phyloP scores from a whole-genome alignment of 2,888 invertebrate genomes.

The Kryphioiulus occultus region DNA sequence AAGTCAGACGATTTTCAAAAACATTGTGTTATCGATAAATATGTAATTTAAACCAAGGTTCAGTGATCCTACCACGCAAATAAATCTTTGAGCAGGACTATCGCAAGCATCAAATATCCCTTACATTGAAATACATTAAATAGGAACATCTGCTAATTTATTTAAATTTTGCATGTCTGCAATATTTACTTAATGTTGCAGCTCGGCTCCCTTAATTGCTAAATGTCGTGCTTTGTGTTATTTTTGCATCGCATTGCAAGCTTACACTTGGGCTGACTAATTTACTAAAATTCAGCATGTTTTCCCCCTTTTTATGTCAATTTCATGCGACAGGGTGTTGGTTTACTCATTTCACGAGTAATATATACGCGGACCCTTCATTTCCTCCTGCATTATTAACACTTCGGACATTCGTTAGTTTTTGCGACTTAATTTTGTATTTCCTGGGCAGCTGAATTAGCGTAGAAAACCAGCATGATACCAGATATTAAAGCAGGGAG shows the following conservation, averaged over 20 bases:
- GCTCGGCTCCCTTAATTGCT: neutral
- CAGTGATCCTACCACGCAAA: neutral
- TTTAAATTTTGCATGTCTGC: slow-evolving; percentile 5
- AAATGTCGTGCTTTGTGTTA: neutral
- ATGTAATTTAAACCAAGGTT: too few species aligned
- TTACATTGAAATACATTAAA: neutral
- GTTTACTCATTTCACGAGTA: neutral
- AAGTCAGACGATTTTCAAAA: too few species aligned
- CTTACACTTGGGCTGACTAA: neutral
- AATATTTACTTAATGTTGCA: neutral
- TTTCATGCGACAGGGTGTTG: neutral
- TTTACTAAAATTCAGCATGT: neutral
- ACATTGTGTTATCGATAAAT: too few species aligned
- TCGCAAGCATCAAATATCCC: neutral
- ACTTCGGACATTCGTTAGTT: neutral
- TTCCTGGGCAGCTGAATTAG: neutral
- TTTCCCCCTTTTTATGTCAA: neutral
- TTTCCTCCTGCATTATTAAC: neutral
- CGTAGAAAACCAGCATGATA: neutral
- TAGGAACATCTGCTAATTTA: neutral
- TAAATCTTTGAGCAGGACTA: neutral
- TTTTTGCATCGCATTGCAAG: neutral
- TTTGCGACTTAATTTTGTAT: neutral
- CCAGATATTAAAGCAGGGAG: neutral
- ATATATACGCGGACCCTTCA: neutral